Base-by-base conservation (phyloP, 2,888 invertebrate genomes). In the Coleophora flavipennella region DNA sequence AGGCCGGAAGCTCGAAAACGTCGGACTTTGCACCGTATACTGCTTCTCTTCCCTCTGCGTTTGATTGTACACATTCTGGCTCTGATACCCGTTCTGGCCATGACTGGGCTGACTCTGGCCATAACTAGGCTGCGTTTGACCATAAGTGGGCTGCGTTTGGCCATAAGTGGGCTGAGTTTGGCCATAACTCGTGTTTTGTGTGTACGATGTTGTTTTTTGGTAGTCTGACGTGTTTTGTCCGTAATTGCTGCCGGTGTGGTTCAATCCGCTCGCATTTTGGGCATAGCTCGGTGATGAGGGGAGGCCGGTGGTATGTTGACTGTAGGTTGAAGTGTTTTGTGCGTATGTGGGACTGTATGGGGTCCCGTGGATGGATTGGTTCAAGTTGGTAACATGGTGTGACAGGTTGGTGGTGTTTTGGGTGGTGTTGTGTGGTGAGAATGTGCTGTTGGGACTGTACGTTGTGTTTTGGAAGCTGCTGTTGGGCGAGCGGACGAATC, bases 381-480 rank as follows among this genome's bases (percentile, higher is more conserved):
- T 72, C 1, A 76, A 57, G 8, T 70, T 65, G 0, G 70, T 58
- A 2, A 66, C 53, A 57, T 74, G 68, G 1, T 68, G 62, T 36
- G 61, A 66, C 1, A 72, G 47, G 31, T 58, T 58, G 25, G 55
- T 55, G 0, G 53, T 48, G 46, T 59, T 55, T 3, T 44, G 59
- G 33, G 53, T 66, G 1, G 57, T 54, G 49, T 62, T 59, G 28
- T 58, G 69, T 0, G 69, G 60, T 0, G 71, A 62, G 57, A 67
- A 73, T 0, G 79, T 75, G 46, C 73, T 77, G 69, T 83, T 83
- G 0, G 83, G 83, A 8, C 72, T 74, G 67, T 79, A 83, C 0
- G 83, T 84, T 0, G 81, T 83, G 66, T 83, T 83, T 3, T 57
- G 68, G 62, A 76, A 83, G 29, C 80, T 81, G 55, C 75, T 76